phyloP scores from a whole-genome alignment of 2,797 vertebrate genomes.

The Dallia pectoralis region DNA sequence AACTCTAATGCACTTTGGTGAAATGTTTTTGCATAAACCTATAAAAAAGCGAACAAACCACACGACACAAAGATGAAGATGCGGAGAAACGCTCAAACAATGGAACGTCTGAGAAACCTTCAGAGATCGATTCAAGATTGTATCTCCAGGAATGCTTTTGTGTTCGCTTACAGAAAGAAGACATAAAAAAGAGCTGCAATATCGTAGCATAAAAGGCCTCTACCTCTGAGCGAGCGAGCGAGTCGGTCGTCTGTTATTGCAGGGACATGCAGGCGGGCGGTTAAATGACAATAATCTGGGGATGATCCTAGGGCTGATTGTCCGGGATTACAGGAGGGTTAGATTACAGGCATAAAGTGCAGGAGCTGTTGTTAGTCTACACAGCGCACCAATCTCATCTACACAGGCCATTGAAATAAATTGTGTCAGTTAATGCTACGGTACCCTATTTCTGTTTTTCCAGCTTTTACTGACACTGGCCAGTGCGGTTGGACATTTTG shows the following conservation, averaged over 20 bases:
- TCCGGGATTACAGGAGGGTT: constrained; percentile 5
- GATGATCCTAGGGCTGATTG: not conserved
- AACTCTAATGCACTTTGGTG: not conserved
- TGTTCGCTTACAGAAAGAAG: not conserved
- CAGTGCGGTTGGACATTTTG: not conserved
- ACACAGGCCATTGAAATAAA: not conserved
- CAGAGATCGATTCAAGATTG: not conserved
- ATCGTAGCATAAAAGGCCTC: not conserved
- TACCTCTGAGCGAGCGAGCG: not conserved
- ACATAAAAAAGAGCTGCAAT: not conserved
- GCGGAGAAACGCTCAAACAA: not conserved
- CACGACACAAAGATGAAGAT: not conserved
- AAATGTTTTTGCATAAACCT: not conserved
- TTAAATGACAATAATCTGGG: constrained; percentile 11
- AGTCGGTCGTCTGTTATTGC: not conserved
- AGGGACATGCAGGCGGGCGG: not conserved
- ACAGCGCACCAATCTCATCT: not conserved
- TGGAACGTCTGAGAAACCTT: not conserved
- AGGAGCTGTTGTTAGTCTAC: not conserved
- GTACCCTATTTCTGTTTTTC: not conserved
- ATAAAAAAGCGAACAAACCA: not conserved
- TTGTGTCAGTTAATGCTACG: not conserved
- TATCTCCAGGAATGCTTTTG: not conserved
- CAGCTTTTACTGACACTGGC: not conserved
- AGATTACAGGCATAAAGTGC: not conserved